phyloP scores from a whole-genome alignment of 92 coral and sea anemone genomes.

The Isaurus tuberculatus region DNA sequence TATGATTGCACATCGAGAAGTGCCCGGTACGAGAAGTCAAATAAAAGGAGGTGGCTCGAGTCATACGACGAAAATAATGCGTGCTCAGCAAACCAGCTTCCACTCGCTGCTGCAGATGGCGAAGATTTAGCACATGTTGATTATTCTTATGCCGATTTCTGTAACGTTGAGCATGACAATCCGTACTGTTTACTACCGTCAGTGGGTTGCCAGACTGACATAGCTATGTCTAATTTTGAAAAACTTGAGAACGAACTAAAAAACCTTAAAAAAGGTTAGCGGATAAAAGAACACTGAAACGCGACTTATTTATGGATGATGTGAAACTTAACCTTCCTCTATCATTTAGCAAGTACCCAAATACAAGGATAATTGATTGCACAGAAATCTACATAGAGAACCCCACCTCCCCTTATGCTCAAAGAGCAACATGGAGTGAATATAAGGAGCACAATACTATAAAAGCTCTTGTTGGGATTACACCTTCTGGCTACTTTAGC shows the following conservation, averaged over 20 bases:
- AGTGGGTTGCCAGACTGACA: slow-evolving; percentile 32
- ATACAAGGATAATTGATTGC: slow-evolving; percentile 46
- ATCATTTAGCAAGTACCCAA: slow-evolving; percentile 43
- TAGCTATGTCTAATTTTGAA: slow-evolving; percentile 2
- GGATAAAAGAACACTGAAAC: slow-evolving; percentile 26
- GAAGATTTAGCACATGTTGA: not conserved
- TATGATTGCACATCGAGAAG: slow-evolving; percentile 40
- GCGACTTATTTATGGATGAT: slow-evolving; percentile 39
- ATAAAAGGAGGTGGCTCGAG: slow-evolving; percentile 11
- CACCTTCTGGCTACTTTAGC: slow-evolving; percentile 46
- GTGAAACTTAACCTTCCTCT: slow-evolving; percentile 45
- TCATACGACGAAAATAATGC: not conserved
- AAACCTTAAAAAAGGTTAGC: not conserved
- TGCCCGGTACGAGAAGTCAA: slow-evolving; percentile 32
- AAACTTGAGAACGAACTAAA: slow-evolving; percentile 12
- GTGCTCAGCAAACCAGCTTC: not conserved
- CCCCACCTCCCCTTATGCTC: slow-evolving; percentile 53
- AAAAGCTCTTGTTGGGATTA: slow-evolving; percentile 44
- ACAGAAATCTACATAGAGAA: slow-evolving; percentile 41
- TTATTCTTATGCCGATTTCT: not conserved
- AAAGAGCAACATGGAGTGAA: slow-evolving; percentile 42
- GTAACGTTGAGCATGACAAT: not conserved
- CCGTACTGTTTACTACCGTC: not conserved
- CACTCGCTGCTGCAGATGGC: not conserved
- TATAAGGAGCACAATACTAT: slow-evolving; percentile 58